Evolutionary conservation across 2,113 vertebrate species (phyloP), one percentile per base, ranked within the genome.

Genomic region (Neodon shergylaensis): DNA sequence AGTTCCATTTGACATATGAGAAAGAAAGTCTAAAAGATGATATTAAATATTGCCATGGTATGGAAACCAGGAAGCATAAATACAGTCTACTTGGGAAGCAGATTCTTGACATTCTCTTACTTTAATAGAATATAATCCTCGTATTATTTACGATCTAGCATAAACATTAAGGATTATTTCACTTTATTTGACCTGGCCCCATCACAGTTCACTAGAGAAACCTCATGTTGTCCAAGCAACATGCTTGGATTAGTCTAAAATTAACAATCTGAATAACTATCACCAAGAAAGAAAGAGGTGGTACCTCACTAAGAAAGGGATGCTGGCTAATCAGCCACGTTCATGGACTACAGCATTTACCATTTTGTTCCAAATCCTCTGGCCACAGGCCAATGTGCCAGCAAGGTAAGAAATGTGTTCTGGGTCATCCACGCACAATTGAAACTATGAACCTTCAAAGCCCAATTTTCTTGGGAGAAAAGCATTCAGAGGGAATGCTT

Each of bases 401-500:
- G 52, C 19, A 39, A 83, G 88, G 77, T 58, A 58, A 24, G 24
- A 47, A 82, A 47, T 61, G 26, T 19, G 1, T 61, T 44, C 88
- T 42, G 22, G 21, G 14, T 77, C 81, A 88, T 42, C 61, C 5
- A 58, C 47, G 36, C 3, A 7, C n/a, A 47, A 54, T 63, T 54
- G 49, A 94, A 90, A 93, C 84, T 77, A 88, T 58, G 47, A 83
- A 73, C 83, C n/a, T 70, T 78, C 84, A 33, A 90, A 58, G 42
- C 63, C 66, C 93, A 44, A 39, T 63, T 85, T 94, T 95, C n/a
- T 77, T 47, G 81, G 47, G 5, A 89, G 39, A 93, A 90, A 73
- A 74, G 42, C 42, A 92, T 73, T 92, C 78, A 52, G 88, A 85
- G 86, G 86, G 88, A 85, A 89, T 91, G 42, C 22, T n/a, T 65